Evolutionary conservation across 1,140 invertebrate genomes (phyloP).

Genomic region (Drosophila tani): DNA sequence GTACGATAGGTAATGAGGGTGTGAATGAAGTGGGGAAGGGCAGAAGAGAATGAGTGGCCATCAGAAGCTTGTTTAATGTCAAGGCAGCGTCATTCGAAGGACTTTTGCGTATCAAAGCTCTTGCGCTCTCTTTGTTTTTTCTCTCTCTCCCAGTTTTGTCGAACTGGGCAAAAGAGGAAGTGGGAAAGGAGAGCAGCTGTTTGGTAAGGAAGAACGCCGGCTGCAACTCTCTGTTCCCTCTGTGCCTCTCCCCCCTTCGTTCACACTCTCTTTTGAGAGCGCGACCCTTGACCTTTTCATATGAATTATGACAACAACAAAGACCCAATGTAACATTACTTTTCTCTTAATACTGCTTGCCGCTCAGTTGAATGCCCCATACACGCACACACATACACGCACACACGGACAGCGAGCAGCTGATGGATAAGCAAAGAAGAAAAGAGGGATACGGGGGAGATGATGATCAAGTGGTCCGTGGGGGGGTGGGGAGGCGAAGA

Average conservation of each 20-base stretch:
- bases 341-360: conserved; percentile 35
- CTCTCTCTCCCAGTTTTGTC: conserved; percentile 1
- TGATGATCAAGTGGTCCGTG: conserved; percentile 10
- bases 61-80: conserved; percentile 47
- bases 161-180: conserved; percentile 1
- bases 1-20: conserved; percentile 11
- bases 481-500: not conserved
- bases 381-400: conserved; percentile 16
- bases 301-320: conserved; percentile 69
- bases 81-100: conserved; percentile 47
- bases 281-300: conserved; percentile 75
- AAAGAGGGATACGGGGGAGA: not conserved
- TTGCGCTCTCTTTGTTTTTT: conserved; percentile 4
- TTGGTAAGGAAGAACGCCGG: conserved; percentile 49
- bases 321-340: conserved; percentile 55
- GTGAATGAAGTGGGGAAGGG: not conserved
- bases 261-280: conserved; percentile 11
- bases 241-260: not conserved
- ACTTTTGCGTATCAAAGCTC: conserved; percentile 36
- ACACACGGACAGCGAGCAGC: conserved; percentile 40
- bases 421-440: conserved; percentile 35
- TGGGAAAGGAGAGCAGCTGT: conserved; percentile 37
- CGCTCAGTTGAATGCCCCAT: conserved; percentile 56
- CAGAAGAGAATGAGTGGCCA: not conserved
- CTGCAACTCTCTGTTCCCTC: conserved; percentile 47